phyloP scores from a whole-genome alignment of 2,113 vertebrate genomes.

The Ramphastos sulfuratus region DNA sequence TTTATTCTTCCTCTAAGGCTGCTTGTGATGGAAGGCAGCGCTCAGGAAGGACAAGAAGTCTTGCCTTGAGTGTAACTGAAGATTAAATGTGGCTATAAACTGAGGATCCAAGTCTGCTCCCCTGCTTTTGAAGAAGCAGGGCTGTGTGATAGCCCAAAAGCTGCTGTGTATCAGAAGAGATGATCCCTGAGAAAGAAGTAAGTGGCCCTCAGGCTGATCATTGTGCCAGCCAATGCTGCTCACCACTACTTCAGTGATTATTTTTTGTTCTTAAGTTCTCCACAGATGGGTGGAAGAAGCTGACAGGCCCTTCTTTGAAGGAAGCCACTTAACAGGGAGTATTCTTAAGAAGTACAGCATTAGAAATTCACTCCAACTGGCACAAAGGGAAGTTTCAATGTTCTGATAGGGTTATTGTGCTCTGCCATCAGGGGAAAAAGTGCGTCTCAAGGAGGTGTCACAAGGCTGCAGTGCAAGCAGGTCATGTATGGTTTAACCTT shows the following conservation, averaged over 20 bases:
- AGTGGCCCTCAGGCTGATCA: background rate
- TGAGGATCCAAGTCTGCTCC: background rate
- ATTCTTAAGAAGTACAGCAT: background rate
- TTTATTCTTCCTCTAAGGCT: background rate
- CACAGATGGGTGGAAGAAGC: background rate
- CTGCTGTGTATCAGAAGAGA: background rate
- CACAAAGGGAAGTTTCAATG: background rate
- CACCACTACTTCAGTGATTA: background rate
- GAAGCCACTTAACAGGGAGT: background rate
- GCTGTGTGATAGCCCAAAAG: background rate
- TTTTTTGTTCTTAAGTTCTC: background rate
- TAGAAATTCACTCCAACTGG: background rate
- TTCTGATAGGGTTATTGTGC: fast-evolving
- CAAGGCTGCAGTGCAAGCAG: background rate
- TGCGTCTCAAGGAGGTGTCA: fast-evolving
- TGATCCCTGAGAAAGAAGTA: too few relatives aligned
- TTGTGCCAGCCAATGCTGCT: background rate
- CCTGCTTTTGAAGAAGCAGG: background rate
- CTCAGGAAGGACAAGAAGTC: background rate
- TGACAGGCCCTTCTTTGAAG: background rate
- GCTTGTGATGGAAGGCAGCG: background rate
- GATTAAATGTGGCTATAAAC: background rate
- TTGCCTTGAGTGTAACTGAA: fast-evolving
- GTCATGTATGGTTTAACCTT: fast-evolving
- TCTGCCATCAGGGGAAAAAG: fast-evolving